phyloP scores from a whole-genome alignment of 2,888 invertebrate genomes.

The Osmoderma eremita region DNA sequence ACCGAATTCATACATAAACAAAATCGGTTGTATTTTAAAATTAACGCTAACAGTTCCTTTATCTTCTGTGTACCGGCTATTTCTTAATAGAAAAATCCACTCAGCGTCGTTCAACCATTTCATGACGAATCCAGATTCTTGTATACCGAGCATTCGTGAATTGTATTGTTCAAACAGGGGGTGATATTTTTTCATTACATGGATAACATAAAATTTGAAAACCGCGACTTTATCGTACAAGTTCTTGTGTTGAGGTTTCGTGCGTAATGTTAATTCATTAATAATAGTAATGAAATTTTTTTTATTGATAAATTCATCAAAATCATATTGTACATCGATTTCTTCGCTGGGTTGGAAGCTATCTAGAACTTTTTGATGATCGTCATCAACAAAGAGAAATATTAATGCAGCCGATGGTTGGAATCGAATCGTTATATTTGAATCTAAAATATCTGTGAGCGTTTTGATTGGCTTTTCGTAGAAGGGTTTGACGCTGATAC shows the following conservation, averaged over 20 bases:
- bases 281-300: slow-evolving; percentile 36
- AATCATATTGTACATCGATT: slow-evolving; percentile 18
- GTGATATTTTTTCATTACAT: slow-evolving; percentile 38
- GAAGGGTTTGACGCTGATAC: slow-evolving; percentile 27
- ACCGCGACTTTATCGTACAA: slow-evolving; percentile 25
- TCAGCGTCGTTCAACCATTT: slow-evolving; percentile 38
- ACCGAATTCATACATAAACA: not conserved
- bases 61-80: not conserved
- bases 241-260: slow-evolving; percentile 28
- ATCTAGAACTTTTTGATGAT: slow-evolving; percentile 25
- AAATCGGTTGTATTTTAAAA: slow-evolving; percentile 23
- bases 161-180: slow-evolving; percentile 32
- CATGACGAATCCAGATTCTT: slow-evolving; percentile 28
- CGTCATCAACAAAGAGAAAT: slow-evolving; percentile 24
- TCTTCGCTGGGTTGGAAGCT: slow-evolving; percentile 20
- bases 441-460: slow-evolving; percentile 29
- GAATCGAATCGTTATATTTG: slow-evolving; percentile 22
- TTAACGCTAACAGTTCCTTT: not conserved
- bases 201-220: slow-evolving; percentile 12
- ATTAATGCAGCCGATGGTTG: slow-evolving; percentile 24
- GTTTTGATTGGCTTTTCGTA: slow-evolving; percentile 32
- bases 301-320: slow-evolving; percentile 27
- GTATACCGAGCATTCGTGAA: slow-evolving; percentile 14
- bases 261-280: slow-evolving; percentile 18
- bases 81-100: slow-evolving; percentile 10